phyloP scores from a whole-genome alignment of 2,113 vertebrate genomes.

The Ardeotis arabs region DNA sequence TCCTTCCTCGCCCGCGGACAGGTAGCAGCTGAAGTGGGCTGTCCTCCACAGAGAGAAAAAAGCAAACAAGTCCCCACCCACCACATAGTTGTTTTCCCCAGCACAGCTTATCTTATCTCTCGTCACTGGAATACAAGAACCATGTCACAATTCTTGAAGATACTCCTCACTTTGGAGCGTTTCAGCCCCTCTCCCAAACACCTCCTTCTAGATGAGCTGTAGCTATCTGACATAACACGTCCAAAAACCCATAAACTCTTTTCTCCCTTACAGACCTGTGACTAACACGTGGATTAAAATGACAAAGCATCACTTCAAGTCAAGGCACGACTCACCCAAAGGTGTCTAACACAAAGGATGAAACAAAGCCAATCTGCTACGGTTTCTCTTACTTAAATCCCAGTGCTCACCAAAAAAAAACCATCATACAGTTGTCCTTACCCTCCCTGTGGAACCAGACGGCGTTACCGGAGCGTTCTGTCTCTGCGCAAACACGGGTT shows the following conservation, averaged over 20 bases:
- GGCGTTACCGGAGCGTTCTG: background rate
- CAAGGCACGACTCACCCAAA: background rate
- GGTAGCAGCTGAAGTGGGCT: background rate
- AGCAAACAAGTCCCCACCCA: background rate
- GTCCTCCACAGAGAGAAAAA: background rate
- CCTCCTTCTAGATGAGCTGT: background rate
- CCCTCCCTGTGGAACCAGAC: rapidly evolving
- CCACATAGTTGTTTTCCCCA: background rate
- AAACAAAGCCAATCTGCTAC: background rate
- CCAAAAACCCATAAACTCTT: background rate
- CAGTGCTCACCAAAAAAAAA: background rate
- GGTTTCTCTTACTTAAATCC: background rate
- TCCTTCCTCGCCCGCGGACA: background rate
- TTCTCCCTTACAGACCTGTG: background rate
- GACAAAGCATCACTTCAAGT: background rate
- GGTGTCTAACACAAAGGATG: background rate
- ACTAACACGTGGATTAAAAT: background rate
- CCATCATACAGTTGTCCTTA: background rate
- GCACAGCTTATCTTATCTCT: background rate
- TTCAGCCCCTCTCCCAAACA: background rate
- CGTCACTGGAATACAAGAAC: background rate
- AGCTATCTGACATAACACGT: background rate
- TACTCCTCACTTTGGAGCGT: background rate
- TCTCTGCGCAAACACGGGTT: background rate
- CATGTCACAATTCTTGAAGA: background rate